phyloP scores from a whole-genome alignment of 2,113 vertebrate species.

The Cathartes aura region DNA sequence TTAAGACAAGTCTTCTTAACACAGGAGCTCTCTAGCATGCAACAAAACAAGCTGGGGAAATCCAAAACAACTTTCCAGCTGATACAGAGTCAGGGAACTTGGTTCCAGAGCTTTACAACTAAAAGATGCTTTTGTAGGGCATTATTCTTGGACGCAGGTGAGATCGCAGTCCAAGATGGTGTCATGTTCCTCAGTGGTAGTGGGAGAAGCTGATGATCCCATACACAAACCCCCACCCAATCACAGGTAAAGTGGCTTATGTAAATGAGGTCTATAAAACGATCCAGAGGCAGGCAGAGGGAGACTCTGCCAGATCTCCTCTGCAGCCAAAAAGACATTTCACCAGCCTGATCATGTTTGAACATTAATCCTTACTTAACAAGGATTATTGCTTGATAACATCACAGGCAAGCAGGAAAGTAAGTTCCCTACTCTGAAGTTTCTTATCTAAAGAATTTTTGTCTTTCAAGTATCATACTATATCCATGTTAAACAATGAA shows the following conservation, averaged over 20 bases:
- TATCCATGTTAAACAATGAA: not conserved
- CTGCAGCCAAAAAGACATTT: constrained; percentile 10
- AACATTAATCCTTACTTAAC: constrained; percentile 49
- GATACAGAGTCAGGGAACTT: not conserved
- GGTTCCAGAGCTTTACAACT: not conserved
- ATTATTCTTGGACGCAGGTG: not conserved
- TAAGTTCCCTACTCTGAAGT: not conserved
- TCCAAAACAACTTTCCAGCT: not conserved
- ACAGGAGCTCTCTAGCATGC: not conserved
- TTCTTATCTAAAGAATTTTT: constrained; percentile 20
- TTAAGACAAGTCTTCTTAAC: constrained; percentile 30
- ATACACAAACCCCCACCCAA: not conserved
- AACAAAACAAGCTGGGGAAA: constrained; percentile 3
- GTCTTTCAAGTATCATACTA: not conserved
- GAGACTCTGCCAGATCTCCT: constrained; percentile 24
- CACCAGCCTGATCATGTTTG: constrained; percentile 45
- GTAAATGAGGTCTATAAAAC: not conserved
- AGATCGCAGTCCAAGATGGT: not conserved
- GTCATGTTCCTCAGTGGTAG: not conserved
- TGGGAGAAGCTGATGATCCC: not conserved
- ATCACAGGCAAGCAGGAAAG: constrained; percentile 30
- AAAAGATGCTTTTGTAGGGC: not conserved
- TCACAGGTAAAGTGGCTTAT: not conserved
- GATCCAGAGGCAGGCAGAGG: not conserved
- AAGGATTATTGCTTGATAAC: constrained; percentile 46